These are phyloP conservation scores for Mylabris sibirica DNA, from an alignment of 2,888 invertebrate species.

Conservation along the genomic window DNA sequence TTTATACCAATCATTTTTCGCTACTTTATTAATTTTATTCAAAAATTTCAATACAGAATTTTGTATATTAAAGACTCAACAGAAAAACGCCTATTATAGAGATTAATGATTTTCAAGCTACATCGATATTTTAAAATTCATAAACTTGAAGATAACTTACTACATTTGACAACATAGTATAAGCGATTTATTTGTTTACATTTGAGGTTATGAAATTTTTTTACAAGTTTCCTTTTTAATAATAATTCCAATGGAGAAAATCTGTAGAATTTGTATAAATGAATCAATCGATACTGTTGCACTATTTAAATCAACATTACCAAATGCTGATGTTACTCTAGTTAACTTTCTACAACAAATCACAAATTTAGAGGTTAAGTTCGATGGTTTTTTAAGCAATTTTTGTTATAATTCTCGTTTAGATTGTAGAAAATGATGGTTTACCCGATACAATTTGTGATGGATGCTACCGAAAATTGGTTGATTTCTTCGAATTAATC, in stretches of 20 bases:
- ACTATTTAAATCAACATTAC: constrained; percentile 20
- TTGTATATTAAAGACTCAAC: too few relatives aligned
- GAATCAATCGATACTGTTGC: constrained; percentile 11
- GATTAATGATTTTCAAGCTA: too few relatives aligned
- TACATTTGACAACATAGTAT: too few relatives aligned
- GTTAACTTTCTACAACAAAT: constrained; percentile 27
- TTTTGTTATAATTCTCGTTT: background rate
- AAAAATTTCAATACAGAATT: too few relatives aligned
- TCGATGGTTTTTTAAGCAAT: background rate
- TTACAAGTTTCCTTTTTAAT: background rate
- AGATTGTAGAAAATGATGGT: constrained; percentile 10
- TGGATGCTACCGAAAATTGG: background rate
- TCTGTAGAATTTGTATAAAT: constrained; percentile 24
- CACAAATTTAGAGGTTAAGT: constrained; percentile 33
- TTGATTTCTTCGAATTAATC: background rate
- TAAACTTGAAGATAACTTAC: too few relatives aligned
- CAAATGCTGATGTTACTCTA: background rate
- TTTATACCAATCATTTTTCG: too few relatives aligned
- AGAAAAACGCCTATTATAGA: too few relatives aligned
- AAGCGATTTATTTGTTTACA: background rate
- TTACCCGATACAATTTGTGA: background rate
- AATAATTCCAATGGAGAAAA: constrained; percentile 10
- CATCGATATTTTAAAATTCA: too few relatives aligned
- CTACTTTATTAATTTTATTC: too few relatives aligned
- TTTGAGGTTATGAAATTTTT: background rate